phyloP scores from a whole-genome alignment of 1,140 invertebrate genomes.

The Drosophila virilis region DNA sequence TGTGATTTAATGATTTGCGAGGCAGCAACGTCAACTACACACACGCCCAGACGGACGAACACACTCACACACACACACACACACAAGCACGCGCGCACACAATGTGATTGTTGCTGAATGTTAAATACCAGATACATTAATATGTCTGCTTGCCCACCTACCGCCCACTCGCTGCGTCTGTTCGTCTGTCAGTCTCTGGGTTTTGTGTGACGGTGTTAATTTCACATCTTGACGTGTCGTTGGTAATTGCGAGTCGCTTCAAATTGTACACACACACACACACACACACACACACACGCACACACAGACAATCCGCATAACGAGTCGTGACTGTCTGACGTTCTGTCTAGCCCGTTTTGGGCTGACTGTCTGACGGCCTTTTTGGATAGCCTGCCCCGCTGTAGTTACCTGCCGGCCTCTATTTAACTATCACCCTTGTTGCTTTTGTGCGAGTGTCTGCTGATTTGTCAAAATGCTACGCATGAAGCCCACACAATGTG shows the following conservation, averaged over 20 bases:
- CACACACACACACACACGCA: slow-evolving; percentile 35
- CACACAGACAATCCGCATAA: slow-evolving; percentile 43
- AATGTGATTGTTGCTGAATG: slow-evolving; percentile 80
- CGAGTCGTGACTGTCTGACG: slow-evolving; percentile 66
- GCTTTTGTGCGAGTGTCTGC: slow-evolving; percentile 41
- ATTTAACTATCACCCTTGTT: slow-evolving; percentile 54
- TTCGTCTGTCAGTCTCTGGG: slow-evolving; percentile 38
- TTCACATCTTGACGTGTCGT: slow-evolving; percentile 82
- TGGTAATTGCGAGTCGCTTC: slow-evolving; percentile 80
- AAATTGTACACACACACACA: slow-evolving; percentile 69
- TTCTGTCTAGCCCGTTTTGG: slow-evolving; percentile 24
- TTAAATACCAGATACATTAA: slow-evolving; percentile 83
- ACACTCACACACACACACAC: slow-evolving; percentile 39
- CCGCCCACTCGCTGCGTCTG: slow-evolving; percentile 24
- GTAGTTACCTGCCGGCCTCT: slow-evolving; percentile 15
- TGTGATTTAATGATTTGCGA: slow-evolving; percentile 81
- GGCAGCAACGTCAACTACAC: slow-evolving; percentile 66
- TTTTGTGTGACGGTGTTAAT: slow-evolving; percentile 81
- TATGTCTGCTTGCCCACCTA: slow-evolving; percentile 62
- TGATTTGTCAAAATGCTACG: slow-evolving; percentile 74
- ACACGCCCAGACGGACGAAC: slow-evolving; percentile 29
- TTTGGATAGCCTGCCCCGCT: slow-evolving; percentile 28
- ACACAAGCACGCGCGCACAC: slow-evolving; percentile 34
- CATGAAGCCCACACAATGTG: slow-evolving; percentile 39
- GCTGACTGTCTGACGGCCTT: slow-evolving; percentile 52